phyloP scores from a whole-genome alignment of 2,113 vertebrate genomes.

The Tamias sibiricus region DNA sequence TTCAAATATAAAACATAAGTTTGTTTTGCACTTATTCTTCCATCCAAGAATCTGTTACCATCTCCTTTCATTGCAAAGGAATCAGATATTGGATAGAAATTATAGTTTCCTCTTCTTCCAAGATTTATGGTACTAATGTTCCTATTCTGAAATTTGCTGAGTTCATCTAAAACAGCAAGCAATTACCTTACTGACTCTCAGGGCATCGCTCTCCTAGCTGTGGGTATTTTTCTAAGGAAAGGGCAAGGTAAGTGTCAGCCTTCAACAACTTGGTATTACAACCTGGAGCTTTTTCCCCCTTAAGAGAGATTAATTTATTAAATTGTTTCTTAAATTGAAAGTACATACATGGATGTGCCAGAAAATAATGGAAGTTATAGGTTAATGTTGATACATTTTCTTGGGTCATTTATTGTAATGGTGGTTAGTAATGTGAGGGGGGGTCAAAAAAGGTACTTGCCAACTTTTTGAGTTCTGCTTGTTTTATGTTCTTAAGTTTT shows the following conservation, averaged over 20 bases:
- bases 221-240: conserved; percentile 25
- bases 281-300: background rate
- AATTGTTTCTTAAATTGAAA: background rate
- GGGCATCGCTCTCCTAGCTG: background rate
- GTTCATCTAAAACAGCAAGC: conserved; percentile 36
- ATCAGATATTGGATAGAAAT: background rate
- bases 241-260: background rate
- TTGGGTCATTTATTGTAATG: background rate
- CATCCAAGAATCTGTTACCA: background rate
- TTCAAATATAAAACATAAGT: background rate
- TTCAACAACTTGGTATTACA: conserved; percentile 2
- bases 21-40: background rate
- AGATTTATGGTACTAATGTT: background rate
- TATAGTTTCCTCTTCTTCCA: background rate
- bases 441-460: background rate
- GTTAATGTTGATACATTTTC: background rate
- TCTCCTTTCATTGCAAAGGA: background rate
- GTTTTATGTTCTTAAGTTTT: background rate
- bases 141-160: conserved; percentile 47
- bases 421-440: background rate
- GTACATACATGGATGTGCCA: background rate
- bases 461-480: background rate
- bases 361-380: background rate
- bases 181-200: conserved; percentile 31
- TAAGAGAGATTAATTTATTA: background rate